phyloP scores from a whole-genome alignment of 2,888 invertebrate genomes.

The Empis stercorea region DNA sequence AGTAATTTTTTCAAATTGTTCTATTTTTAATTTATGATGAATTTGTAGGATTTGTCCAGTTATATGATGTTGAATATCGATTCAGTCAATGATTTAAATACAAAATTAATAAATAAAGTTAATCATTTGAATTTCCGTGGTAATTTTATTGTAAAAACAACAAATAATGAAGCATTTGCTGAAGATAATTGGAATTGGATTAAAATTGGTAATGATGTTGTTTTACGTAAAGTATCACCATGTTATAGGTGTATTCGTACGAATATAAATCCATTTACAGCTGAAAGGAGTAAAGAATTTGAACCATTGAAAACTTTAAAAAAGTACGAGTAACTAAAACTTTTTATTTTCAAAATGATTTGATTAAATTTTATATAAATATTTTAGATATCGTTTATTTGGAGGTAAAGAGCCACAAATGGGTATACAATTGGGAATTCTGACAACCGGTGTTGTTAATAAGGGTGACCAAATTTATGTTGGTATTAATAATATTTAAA shows the following conservation, averaged over 20 bases:
- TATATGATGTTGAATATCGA: conserved; percentile 54
- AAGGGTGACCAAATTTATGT: not conserved
- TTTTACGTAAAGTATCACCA: conserved; percentile 22
- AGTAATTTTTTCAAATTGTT: too few species aligned
- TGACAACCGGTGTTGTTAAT: not conserved
- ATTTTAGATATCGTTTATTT: not conserved
- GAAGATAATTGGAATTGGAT: conserved; percentile 63
- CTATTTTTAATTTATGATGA: too few species aligned
- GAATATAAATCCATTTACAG: conserved; percentile 55
- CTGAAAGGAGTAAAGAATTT: conserved; percentile 41
- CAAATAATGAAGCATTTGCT: conserved; percentile 42
- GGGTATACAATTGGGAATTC: not conserved
- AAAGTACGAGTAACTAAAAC: conserved; percentile 39
- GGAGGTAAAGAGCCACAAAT: not conserved
- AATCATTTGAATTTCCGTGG: conserved; percentile 48
- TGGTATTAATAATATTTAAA: not conserved
- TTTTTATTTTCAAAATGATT: not conserved
- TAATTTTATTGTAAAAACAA: conserved; percentile 49
- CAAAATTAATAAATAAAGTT: conserved; percentile 39
- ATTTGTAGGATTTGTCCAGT: too few species aligned
- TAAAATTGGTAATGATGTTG: conserved; percentile 42
- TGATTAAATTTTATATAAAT: not conserved
- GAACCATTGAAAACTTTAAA: conserved; percentile 55
- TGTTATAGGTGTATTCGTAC: conserved; percentile 52
- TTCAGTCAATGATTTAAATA: conserved; percentile 54